Percentiles rank a stretch among this genome's conserved stretches.
Conservation (phyloP, 1,140 invertebrate species). For the Pseudomyrmex pallidus region DNA sequence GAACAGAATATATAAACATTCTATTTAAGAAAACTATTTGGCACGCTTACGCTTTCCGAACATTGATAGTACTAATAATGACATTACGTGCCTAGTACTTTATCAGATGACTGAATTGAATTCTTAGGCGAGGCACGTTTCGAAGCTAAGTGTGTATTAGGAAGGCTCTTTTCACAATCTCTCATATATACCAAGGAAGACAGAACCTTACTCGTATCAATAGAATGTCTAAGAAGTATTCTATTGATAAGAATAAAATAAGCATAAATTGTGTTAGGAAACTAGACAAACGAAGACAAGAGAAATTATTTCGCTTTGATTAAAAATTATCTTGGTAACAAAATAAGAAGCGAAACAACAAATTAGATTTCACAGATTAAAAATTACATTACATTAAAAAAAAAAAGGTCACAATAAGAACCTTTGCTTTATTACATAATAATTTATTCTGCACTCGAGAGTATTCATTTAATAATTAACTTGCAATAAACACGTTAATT, state of each 20-base stretch:
- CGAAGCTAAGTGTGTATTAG: not conserved
- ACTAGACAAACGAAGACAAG: not conserved
- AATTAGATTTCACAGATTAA: too few species aligned
- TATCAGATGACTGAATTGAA: not conserved
- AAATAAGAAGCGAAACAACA: not conserved
- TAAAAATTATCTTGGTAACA: not conserved
- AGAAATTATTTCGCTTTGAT: not conserved
- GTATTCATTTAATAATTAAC: too few species aligned
- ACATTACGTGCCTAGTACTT: not conserved
- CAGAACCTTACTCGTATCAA: not conserved
- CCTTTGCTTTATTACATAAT: too few species aligned
- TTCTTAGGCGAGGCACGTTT: not conserved
- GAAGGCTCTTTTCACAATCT: not conserved
- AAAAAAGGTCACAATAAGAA: too few species aligned
- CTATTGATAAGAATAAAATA: not conserved
- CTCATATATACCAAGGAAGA: too few species aligned
- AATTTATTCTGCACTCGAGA: too few species aligned
- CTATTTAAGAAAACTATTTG: too few species aligned
- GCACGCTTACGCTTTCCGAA: too few species aligned
- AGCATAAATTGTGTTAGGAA: not conserved
- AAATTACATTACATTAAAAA: too few species aligned
- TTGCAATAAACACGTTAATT: too few species aligned
- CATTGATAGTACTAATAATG: not conserved
- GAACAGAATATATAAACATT: too few species aligned
- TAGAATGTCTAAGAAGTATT: not conserved